Base-by-base conservation (phyloP, 2,888 invertebrate genomes). In the Autographa pulchrina region DNA sequence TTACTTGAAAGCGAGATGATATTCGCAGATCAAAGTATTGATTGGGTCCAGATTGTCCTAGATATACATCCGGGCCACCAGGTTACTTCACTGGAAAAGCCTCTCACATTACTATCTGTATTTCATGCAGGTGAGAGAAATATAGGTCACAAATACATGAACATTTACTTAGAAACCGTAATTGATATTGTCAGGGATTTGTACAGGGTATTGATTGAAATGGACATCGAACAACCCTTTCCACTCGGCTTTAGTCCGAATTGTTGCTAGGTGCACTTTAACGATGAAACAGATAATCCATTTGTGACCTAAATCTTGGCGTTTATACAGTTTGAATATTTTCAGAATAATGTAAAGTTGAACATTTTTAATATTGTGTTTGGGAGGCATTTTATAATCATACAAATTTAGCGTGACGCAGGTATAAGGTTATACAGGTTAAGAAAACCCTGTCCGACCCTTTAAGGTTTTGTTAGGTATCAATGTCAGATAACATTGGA, bases 51-150 rank as follows among this genome's bases (percentile, higher is more conserved):
- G 31, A 41, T 6, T 14, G 48, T 48, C 14, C 38, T 7, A 38
- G 38, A 58, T 64, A 20, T 48, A 52, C 48, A 48, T n/a, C 43
- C 7, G 8, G 43, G 20, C 18, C 35, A 5, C 65, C 67, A 16
- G 9, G 31, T 20, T 48, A 41, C n/a, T 69, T 74, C 77, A 25
- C 31, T 66, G 64, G 73, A 73, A 73, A 77, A 64, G 62, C 59
- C 65, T 11, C 31, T 35, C 1, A 59, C 58, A 13, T 52, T 56
- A 35, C 65, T 13, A 62, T 59, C 16, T n/a, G 35, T 9, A 41
- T 35, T 58, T 56, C 7, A 48, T n/a, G 48, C 48, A 32, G 20
- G 65, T 65, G 67, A 35, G 35, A 11, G 8, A 38, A 6, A 77
- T 67, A 65, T 70, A 67, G 65, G 62, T 74, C 78, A 70, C 14